Evolutionary conservation across 2,113 vertebrate genomes (phyloP), one percentile per base, ranked within the genome.

Genomic region (Eulemur rufifrons): DNA sequence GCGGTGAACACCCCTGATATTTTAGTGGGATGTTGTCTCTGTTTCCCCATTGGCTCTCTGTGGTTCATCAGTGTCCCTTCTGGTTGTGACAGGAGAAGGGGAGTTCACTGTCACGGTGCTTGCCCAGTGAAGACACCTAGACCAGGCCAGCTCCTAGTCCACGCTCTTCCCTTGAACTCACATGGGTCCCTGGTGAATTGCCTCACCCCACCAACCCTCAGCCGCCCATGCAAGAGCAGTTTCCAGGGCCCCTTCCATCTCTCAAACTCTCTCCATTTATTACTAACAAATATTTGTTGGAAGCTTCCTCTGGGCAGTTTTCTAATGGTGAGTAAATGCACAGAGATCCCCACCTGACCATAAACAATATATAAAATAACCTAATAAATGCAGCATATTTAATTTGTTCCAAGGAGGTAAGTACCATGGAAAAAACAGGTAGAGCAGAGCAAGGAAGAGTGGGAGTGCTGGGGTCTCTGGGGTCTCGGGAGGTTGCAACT

Each of bases 211-310:
- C 15, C 50, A 47, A 42, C 50, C 73, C 61, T 83, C 34, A 54
- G 47, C 34, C 63, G 20, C 37, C 50, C n/a, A 63, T 29, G 23
- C 7, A 54, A 42, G 59, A 90, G 47, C 15, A 7, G 54, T 74
- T 52, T 85, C 61, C 34, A 42, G 34, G 52, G 32, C 17, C 69
- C 45, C 66, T 93, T 42, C 64, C 27, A 71, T 15, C 47, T 94
- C 54, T 73, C 42, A 69, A 83, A 74, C 8, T 6, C 25, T 78
- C 42, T 74, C 32, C 39, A 10, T 37, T 68, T 27, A n/a, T 59
- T 74, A n/a, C 6, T 90, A 93, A 45, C 56, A 87, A 90, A 11
- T 61, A 83, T 59, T 86, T 82, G 52, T 37, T 61, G 73, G 96
- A 91, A 52, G 47, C 42, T 17, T 73, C 34, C 25, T 84, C 50